Base-by-base conservation (phyloP, 2,888 invertebrate species). In the Noctuana brunneofusca region DNA sequence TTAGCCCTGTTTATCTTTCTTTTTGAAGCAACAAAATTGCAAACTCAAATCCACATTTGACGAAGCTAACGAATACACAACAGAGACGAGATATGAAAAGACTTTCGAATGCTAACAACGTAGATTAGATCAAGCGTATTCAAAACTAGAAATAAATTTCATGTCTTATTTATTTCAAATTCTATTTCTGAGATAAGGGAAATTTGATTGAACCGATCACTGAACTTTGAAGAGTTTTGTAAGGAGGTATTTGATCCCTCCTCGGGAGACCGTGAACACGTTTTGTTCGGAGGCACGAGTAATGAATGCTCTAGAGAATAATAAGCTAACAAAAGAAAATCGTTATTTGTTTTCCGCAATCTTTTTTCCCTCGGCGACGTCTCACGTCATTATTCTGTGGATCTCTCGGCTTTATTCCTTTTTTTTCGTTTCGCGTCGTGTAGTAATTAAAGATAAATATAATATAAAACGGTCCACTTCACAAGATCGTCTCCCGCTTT, bases 361-460 rank as follows among this genome's bases (percentile, higher is more conserved):
- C 73, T 78, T 80, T 79, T 18, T 77, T 81, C 84, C 87, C 83
- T 76, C 70, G 68, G 75, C 75, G 77, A 73, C 82, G 85, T 83
- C 84, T 86, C 85, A 80, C 84, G 82, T 86, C 84, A 86, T 90
- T 89, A 89, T 89, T 86, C 76, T 73, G 71, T 71, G 76, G 74
- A 81, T 79, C 70, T 72, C 58, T 41, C 68, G 71, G 70, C 70
- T 76, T 73, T 73, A 73, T 78, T 78, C 75, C 75, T 75, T 77
- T 75, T n/a, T 52, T 75, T 78, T 71, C 72, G 66, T 77, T 75
- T 75, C 24, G 48, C 48, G 65, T 75, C 78, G 81, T 89, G 89
- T 89, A 84, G 81, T 89, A 89, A 91, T 90, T 89, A 90, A 91
- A 91, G 87, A 88, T 90, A 90, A 90, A 91, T 89, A 90, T 86